These are phyloP conservation scores for Benitochromis conjunctus DNA, from an alignment of 2,113 vertebrate species.

Conservation along the genomic window DNA sequence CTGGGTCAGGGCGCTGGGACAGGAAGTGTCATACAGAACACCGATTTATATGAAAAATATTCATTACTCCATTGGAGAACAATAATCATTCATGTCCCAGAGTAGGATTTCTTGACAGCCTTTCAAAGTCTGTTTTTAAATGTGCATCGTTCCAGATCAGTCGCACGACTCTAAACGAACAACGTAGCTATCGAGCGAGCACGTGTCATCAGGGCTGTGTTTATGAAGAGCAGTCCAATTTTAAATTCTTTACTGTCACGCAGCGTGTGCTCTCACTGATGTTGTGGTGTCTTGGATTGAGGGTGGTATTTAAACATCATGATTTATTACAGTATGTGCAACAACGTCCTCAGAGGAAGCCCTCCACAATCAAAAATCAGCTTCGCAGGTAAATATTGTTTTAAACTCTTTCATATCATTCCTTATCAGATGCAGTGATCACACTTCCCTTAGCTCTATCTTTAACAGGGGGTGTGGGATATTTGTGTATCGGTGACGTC, in stretches of 20 bases:
- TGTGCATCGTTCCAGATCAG: too few relatives aligned
- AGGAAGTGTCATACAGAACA: not conserved
- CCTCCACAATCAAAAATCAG: not conserved
- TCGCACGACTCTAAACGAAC: too few relatives aligned
- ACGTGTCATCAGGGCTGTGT: not conserved
- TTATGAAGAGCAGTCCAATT: not conserved
- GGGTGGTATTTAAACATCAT: not conserved
- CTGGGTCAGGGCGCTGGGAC: not conserved
- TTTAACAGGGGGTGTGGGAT: too few relatives aligned
- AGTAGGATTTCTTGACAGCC: too few relatives aligned
- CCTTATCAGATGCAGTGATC: not conserved
- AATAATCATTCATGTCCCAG: not conserved
- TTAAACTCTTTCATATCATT: not conserved
- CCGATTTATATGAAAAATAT: rapidly evolving
- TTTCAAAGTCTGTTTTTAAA: too few relatives aligned
- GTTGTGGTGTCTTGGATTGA: not conserved
- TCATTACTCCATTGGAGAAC: not conserved
- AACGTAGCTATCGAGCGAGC: not conserved
- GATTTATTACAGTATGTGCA: not conserved
- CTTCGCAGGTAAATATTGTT: not conserved
- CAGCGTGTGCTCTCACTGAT: not conserved
- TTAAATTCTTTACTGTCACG: rapidly evolving
- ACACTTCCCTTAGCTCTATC: not conserved
- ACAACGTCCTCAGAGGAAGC: not conserved
- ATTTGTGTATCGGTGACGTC: too few relatives aligned